These are phyloP conservation scores for Teleiodes luculella DNA, from an alignment of 2,888 invertebrate genomes.

Conservation along the genomic window DNA sequence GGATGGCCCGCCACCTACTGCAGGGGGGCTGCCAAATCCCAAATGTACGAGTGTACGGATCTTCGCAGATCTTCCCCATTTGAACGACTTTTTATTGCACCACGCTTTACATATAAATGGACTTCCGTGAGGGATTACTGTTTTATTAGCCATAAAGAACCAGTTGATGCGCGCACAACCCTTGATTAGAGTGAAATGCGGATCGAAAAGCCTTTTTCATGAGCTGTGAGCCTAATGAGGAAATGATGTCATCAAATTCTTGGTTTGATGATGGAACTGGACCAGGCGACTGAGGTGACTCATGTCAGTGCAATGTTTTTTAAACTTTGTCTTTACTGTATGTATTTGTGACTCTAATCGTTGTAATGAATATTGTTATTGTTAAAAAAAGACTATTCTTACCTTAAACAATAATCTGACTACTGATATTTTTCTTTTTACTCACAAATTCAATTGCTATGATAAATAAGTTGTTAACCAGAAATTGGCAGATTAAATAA, in stretches of 20 bases:
- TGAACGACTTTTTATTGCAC: conserved; percentile 55
- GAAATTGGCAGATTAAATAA: too few species aligned
- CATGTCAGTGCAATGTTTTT: too few species aligned
- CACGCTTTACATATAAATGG: conserved; percentile 65
- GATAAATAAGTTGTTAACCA: too few species aligned
- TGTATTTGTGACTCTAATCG: too few species aligned
- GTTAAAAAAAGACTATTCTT: too few species aligned
- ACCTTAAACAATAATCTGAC: too few species aligned
- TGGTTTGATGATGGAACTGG: too few species aligned
- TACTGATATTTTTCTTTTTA: too few species aligned
- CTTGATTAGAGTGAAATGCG: conserved; percentile 10
- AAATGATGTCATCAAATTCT: neutral
- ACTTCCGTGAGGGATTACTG: conserved; percentile 40
- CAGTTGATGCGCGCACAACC: conserved; percentile 17
- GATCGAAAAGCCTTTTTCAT: conserved; percentile 2
- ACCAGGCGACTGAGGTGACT: too few species aligned
- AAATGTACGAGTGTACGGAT: conserved; percentile 37
- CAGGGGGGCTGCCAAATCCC: conserved; percentile 47
- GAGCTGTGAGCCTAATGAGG: neutral
- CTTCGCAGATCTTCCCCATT: conserved; percentile 28
- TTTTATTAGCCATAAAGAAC: conserved; percentile 41
- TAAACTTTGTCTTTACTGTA: too few species aligned
- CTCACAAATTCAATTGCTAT: too few species aligned
- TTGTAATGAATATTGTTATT: too few species aligned
- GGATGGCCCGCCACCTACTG: conserved; percentile 34